Base-by-base conservation (phyloP, 2,888 invertebrate species). In the Mellilla xanthometata region DNA sequence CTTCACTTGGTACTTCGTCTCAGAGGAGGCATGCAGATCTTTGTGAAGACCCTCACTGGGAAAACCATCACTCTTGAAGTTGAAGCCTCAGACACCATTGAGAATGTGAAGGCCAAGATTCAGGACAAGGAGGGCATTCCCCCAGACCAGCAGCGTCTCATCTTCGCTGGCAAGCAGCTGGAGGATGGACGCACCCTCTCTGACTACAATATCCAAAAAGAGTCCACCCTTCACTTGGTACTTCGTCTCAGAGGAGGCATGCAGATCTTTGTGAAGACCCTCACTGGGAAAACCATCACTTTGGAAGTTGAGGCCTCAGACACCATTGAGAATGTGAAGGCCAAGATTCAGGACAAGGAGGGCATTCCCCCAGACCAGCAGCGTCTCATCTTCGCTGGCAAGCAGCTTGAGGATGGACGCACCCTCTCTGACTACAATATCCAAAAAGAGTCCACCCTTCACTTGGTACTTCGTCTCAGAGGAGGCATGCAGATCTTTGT, bases 151-250 rank as follows among this genome's bases (percentile, higher is more conserved):
- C 71, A 72, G 56, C 52, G 71, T 1, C 13, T 71, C 0, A 71
- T 71, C 46, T 71, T 71, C 3, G 70, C 70, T 0, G 70, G 70
- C 1, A 71, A 71, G 3, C 70, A 71, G 26, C n/a, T 71, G 0
- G 70, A 71, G 32, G 70, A 71, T 48, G 70, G 70, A 0, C 66
- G 70, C 12, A 71, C 70, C 0, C 54, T 71, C 0, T 71, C 71
- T 0, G 71, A 71, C 15, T 71, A 71, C 13, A 71, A 71, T 9
- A 81, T 81, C 1, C 81, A 81, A 5, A 81, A 81, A 0, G 81
- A 81, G 9, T 81, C 81, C 0, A 81, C 81, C 0, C 63, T 81
- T 0, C 81, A 81, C 7, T 29, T 81, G 1, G 81, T 81, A 0
- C 7, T 81, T 0, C 77, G 81, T 65, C 70, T 81, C 0, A 64